Evolutionary conservation across 2,797 vertebrate genomes (phyloP).

Genomic region (Australoheros facetus): DNA sequence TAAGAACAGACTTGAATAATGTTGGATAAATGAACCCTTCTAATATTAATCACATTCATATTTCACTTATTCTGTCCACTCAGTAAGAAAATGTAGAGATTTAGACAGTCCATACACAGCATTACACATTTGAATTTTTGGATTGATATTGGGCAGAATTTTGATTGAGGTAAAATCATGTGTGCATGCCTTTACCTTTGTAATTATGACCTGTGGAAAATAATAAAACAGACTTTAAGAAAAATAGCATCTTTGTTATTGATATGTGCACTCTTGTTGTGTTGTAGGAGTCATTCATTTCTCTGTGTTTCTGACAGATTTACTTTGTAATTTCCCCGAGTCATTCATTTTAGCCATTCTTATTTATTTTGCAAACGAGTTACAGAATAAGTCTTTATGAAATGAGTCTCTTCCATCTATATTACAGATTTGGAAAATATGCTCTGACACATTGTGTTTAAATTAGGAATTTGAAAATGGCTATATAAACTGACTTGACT

Average conservation of each 20-base stretch:
- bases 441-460: not conserved
- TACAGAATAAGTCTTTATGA: too few species aligned
- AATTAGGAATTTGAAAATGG: not conserved
- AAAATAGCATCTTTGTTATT: not conserved
- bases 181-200: conserved; percentile 67
- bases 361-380: not conserved
- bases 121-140: conserved; percentile 55
- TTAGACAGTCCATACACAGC: conserved; percentile 52
- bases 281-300: not conserved
- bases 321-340: not conserved
- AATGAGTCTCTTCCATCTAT: not conserved
- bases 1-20: conserved; percentile 2
- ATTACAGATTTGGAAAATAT: not conserved
- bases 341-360: not conserved
- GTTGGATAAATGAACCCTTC: conserved; percentile 33
- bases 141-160: conserved; percentile 43
- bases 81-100: conserved; percentile 34
- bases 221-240: conserved; percentile 61
- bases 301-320: not conserved
- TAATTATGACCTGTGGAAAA: conserved; percentile 65
- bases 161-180: conserved; percentile 49
- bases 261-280: not conserved
- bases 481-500: not conserved
- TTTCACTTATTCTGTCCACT: conserved; percentile 27
- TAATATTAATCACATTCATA: conserved; percentile 13